These are phyloP conservation scores for Drosophila pseudoobscura DNA, from an alignment of 1,140 invertebrate genomes.

Conservation along the genomic window DNA sequence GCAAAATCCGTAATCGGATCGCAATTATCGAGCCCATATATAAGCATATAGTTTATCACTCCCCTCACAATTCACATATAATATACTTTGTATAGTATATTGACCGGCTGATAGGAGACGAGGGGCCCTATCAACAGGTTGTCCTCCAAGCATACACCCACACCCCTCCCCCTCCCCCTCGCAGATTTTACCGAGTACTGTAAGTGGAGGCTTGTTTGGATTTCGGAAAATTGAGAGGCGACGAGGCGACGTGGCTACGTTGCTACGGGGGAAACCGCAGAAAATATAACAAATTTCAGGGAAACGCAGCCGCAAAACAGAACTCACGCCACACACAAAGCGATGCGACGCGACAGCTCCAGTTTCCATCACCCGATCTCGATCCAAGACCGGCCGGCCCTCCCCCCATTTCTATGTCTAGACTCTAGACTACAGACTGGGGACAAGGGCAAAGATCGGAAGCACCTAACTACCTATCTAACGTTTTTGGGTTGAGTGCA, in stretches of 20 bases:
- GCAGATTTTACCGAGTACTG: background rate
- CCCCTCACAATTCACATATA: slow-evolving; percentile 1
- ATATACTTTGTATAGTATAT: slow-evolving; percentile 24
- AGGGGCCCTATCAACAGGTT: slow-evolving; percentile 21
- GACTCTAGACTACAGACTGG: slow-evolving; percentile 8
- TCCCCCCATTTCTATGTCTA: slow-evolving; percentile 7
- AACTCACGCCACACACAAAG: slow-evolving; percentile 11
- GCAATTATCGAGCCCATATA: slow-evolving; percentile 35
- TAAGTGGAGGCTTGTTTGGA: slow-evolving; percentile 20
- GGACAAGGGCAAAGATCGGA: slow-evolving; percentile 35
- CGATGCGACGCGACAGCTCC: slow-evolving; percentile 30
- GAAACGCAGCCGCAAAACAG: slow-evolving; percentile 24
- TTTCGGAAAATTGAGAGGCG: slow-evolving; percentile 41
- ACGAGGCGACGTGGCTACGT: slow-evolving; percentile 29
- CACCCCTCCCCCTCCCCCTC: too few species aligned
- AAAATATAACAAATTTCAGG: slow-evolving; percentile 18
- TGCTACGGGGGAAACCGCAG: slow-evolving; percentile 42
- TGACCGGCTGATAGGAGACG: slow-evolving; percentile 38
- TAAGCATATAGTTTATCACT: slow-evolving; percentile 53
- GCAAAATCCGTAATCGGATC: slow-evolving; percentile 60
- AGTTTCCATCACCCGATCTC: slow-evolving; percentile 17
- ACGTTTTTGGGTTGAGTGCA: slow-evolving; percentile 14
- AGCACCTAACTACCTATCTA: slow-evolving; percentile 2
- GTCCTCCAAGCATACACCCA: background rate
- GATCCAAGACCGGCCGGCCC: background rate